Percentiles rank a stretch among this genome's conserved stretches.
Evolutionary conservation across 64 coral and sea anemone species (phyloP).

Genomic region (Actinia tenebrosa): DNA sequence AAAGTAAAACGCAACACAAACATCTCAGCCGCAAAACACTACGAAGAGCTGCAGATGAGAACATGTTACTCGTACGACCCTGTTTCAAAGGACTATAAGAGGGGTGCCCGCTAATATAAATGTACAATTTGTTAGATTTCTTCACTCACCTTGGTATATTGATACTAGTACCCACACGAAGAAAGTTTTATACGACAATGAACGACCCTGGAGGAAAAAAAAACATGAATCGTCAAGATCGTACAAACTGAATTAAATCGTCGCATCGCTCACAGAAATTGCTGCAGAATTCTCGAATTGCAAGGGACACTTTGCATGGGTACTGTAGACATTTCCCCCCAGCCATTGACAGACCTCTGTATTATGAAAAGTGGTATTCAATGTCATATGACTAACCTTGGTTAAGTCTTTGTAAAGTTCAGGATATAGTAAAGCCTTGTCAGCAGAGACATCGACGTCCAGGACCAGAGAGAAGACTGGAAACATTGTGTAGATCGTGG

Average conservation of each 20-base stretch:
- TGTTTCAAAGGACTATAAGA: no score
- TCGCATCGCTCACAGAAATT: not conserved
- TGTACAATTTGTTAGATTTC: not conserved
- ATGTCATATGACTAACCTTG: constrained; percentile 46
- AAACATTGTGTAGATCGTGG: constrained; percentile 93
- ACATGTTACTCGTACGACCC: no score
- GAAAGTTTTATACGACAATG: constrained; percentile 95
- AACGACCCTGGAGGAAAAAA: constrained; percentile 62
- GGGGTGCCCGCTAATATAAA: no score
- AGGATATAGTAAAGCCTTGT: constrained; percentile 83
- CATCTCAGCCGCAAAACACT: no score
- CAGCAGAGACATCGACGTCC: constrained; percentile 88
- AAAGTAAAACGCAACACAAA: no score
- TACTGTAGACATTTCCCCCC: no score
- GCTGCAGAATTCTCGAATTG: no score
- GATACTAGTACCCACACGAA: constrained; percentile 91
- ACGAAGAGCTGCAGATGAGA: no score
- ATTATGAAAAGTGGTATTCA: no score
- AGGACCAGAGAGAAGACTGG: constrained; percentile 93
- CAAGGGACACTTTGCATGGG: no score
- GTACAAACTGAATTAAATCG: not conserved
- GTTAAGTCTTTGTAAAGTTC: constrained; percentile 95
- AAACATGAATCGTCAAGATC: not conserved
- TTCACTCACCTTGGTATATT: constrained; percentile 78
- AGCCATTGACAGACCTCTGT: no score